Evolutionary conservation across 2,797 vertebrate genomes (phyloP).

Genomic region (Melanitta fusca): DNA sequence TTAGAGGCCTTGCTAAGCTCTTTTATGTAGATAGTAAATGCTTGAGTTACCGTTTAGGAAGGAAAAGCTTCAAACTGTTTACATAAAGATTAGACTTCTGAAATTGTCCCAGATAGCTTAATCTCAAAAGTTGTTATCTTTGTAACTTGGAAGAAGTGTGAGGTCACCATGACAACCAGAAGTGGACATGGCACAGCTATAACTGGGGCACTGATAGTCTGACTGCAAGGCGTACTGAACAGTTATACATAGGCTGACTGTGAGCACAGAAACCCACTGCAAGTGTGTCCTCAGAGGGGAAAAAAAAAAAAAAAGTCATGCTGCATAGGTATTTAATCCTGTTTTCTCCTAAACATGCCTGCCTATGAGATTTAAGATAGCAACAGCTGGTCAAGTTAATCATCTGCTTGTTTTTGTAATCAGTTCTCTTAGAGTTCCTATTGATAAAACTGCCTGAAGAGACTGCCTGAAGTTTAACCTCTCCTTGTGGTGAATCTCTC

Average conservation of each 20-base stretch:
- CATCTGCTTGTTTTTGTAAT: neutral
- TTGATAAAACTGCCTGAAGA: neutral
- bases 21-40: neutral
- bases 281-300: neutral
- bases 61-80: slow-evolving; percentile 49
- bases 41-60: slow-evolving; percentile 24
- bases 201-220: neutral
- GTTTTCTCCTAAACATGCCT: neutral
- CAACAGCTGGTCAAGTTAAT: neutral
- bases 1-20: neutral
- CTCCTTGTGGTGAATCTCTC: neutral
- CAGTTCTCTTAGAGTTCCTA: neutral
- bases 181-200: neutral
- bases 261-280: neutral
- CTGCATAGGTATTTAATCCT: neutral
- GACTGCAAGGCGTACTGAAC: neutral
- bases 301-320: neutral
- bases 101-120: neutral
- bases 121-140: neutral
- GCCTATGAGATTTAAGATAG: neutral
- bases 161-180: neutral
- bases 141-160: neutral
- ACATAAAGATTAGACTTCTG: neutral
- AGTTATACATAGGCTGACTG: neutral
- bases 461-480: neutral